A percentile compares a stretch with the other conserved stretches of the same genome.
phyloP scores from a whole-genome alignment of 2,888 invertebrate species.

The Leptinotarsa peninsularis region DNA sequence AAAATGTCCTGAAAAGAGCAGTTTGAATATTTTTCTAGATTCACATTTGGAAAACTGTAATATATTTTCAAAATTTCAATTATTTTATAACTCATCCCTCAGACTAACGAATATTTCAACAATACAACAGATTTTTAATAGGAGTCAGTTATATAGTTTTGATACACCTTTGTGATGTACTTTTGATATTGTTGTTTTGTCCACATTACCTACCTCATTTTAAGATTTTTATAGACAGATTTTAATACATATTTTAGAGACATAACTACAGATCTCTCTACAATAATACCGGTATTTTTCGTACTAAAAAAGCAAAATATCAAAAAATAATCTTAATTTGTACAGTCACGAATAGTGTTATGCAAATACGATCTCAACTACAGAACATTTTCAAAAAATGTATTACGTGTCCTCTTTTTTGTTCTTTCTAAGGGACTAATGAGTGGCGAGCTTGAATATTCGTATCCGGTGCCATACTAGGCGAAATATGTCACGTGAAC shows the following conservation, averaged over 20 bases:
- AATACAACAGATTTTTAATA: constrained; percentile 10
- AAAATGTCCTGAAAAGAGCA: not conserved
- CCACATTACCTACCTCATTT: constrained; percentile 59
- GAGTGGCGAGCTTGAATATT: constrained; percentile 60
- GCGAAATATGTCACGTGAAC: constrained; percentile 44
- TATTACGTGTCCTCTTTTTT: too few relatives aligned
- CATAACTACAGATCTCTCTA: constrained; percentile 54
- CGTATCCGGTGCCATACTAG: constrained; percentile 63
- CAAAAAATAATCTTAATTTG: constrained; percentile 56
- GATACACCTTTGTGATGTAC: constrained; percentile 51
- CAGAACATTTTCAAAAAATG: not conserved
- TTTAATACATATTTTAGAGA: constrained; percentile 43
- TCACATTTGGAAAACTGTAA: not conserved
- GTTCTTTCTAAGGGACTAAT: constrained; percentile 49
- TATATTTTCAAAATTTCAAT: not conserved
- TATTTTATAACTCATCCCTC: not conserved
- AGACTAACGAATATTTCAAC: constrained; percentile 11
- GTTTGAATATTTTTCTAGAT: not conserved
- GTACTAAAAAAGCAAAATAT: constrained; percentile 59
- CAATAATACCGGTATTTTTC: constrained; percentile 60
- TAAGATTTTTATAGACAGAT: constrained; percentile 44
- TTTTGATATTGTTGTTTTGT: constrained; percentile 58
- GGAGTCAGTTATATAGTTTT: constrained; percentile 29
- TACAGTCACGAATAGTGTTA: constrained; percentile 50
- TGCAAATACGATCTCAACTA: not conserved